Evolutionary conservation across 2,113 vertebrate species (phyloP), one percentile per base, ranked within the genome.

Genomic region (Epinephelus fuscoguttatus): DNA sequence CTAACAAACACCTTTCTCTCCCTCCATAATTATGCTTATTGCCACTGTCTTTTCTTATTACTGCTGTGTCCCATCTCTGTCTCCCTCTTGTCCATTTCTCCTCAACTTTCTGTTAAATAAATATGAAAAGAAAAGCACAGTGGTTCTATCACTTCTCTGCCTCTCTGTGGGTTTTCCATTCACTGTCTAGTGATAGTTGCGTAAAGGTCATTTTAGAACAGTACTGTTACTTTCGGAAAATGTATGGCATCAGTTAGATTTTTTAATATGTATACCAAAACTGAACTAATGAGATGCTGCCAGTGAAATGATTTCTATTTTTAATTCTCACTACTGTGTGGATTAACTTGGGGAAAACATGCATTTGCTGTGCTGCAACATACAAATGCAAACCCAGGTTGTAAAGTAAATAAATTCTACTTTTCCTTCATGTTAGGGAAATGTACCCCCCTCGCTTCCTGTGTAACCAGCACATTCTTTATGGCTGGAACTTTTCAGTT

Each of bases 21-120:
- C 23, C 14, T 37, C 27, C 14, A 21, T 15, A 40, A 61, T 77
- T 30, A 25, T 37, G 23, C 1, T 55, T 12, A 66, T 40, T 40
- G 9, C 17, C 3, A 2, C 25, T 11, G 21, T 30, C 25, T 33
- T 64, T 18, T 19, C 14, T 45, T 55, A 53, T 52, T 17, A 23
- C 14, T 30, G 5, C 2, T 27, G 13, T 49, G 17, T 23, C 4
- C 45, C 1, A 10, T 68, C n/a, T 25, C 4, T 17, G 2, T 25
- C 21, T 7, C 4, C 6, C 12, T 21, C 40, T 53, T 42, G 8
- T n/a, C 12, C 5, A 59, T 63, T 74, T 49, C 8, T n/a, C 33
- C 25, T 33, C 40, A 56, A 21, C 17, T 49, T 74, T 40, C 21
- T 74, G 11, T 50, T 17, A 33, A 75, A 82, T 82, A 70, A 75